A percentile compares a stretch with the other conserved stretches of the same genome.
Evolutionary conservation across 2,797 vertebrate species (phyloP).

Genomic region (Brotula barbata): DNA sequence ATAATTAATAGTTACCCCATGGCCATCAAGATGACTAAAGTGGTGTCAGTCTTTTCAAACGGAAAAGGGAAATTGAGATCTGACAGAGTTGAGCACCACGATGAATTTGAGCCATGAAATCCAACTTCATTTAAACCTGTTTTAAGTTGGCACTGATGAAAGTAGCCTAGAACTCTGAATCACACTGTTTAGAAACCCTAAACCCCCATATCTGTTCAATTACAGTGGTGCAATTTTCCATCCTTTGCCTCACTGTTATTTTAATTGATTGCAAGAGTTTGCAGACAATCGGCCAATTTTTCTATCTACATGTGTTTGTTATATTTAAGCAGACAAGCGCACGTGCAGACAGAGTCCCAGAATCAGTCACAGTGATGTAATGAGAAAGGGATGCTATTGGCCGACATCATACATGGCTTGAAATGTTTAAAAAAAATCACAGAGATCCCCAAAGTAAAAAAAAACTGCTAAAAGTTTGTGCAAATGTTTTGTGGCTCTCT

Average conservation of each 20-base stretch:
- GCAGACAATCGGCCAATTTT: slow-evolving; percentile 34
- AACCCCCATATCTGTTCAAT: slow-evolving; percentile 42
- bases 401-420: slow-evolving; percentile 20
- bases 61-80: slow-evolving; percentile 25
- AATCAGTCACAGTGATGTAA: slow-evolving; percentile 37
- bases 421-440: slow-evolving; percentile 16
- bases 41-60: slow-evolving; percentile 25
- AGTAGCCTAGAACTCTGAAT: slow-evolving; percentile 36
- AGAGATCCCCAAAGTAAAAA: no score
- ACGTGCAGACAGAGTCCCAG: slow-evolving; percentile 3
- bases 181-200: slow-evolving; percentile 57
- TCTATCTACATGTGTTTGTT: slow-evolving; percentile 23
- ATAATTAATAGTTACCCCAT: not conserved
- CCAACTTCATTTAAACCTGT: slow-evolving; percentile 42
- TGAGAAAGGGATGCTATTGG: slow-evolving; percentile 23
- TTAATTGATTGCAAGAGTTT: slow-evolving; percentile 56
- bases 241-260: slow-evolving; percentile 54
- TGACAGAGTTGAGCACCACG: slow-evolving; percentile 28
- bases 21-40: slow-evolving; percentile 19
- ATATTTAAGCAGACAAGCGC: slow-evolving; percentile 14
- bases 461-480: no score
- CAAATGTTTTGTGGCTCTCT: slow-evolving; percentile 6
- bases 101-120: slow-evolving; percentile 41
- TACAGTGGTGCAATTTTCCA: slow-evolving; percentile 40
- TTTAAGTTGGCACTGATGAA: slow-evolving; percentile 36